A percentile compares a stretch with the other conserved stretches of the same genome.
Conservation (phyloP, 2,113 vertebrate species). For the Hassar affinis region DNA sequence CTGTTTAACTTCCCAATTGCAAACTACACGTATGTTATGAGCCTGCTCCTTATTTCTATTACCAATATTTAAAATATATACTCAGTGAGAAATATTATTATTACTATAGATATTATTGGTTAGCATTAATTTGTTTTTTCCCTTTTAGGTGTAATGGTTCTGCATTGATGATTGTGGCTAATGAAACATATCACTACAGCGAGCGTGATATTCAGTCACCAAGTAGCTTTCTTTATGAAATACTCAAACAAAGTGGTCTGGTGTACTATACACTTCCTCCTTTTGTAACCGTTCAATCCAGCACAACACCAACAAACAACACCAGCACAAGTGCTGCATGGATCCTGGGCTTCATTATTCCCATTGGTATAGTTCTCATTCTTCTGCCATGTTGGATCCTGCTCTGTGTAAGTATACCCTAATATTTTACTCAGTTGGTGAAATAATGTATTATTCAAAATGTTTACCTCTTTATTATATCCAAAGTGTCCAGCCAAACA, state of each 20-base stretch:
- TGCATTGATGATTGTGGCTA: background rate
- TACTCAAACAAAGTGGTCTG: background rate
- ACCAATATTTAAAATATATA: background rate
- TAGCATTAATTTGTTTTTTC: background rate
- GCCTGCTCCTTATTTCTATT: background rate
- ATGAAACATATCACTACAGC: background rate
- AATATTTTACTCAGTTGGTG: too few relatives aligned
- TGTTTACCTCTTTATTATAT: background rate
- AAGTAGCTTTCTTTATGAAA: background rate
- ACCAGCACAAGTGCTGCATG: background rate
- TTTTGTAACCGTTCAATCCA: background rate
- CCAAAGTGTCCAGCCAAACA: background rate
- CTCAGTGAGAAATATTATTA: background rate
- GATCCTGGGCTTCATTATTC: conserved; percentile 23
- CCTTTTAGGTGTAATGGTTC: background rate
- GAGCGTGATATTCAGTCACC: background rate
- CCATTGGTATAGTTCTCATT: background rate
- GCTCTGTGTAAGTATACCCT: conserved; percentile 23
- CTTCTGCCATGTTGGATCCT: conserved; percentile 33
- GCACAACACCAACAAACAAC: background rate
- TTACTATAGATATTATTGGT: background rate
- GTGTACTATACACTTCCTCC: background rate
- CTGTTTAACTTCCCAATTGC: rapidly evolving
- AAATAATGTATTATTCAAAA: background rate
- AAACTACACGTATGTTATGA: background rate